Base-by-base conservation (phyloP, 2,113 vertebrate genomes). In the Apus apus region DNA sequence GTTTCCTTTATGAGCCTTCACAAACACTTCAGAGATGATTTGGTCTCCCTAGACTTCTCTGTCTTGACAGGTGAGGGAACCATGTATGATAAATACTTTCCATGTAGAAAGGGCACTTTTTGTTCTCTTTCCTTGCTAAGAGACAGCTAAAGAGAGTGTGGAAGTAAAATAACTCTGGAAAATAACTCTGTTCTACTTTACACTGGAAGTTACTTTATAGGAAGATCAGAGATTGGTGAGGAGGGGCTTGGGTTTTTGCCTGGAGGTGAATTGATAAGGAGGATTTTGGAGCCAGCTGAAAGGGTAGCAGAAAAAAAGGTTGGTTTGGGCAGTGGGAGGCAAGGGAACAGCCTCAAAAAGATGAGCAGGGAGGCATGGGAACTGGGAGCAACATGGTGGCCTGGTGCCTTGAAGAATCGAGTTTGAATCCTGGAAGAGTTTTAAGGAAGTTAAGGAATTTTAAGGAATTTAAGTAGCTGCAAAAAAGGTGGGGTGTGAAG, bases 81-180 rank as follows among this genome's bases (percentile, higher is more conserved):
- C 10, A 17, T 11, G 15, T 43, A 2, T 30, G 46, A 46, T 60
- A 75, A 77, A n/a, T 77, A 18, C 18, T 71, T 88, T 19, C 65
- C 13, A 3, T 21, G 3, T 27, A 26, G 53, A 29, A 81, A 74
- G 40, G 34, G 18, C 48, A 26, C 13, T 0, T 0, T 62, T 78
- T 46, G 11, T 77, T 89, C 40, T 38, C 50, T 70, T 65, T 75
- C 22, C 61, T 53, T 86, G 53, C 65, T 48, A 19, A 85, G 87
- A 75, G 54, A 68, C 74, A 38, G 32, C 29, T 58, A 12, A 60
- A 73, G 73, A 65, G 43, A 6, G 2, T 13, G 19, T 87, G 77
- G 19, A 87, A 86, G 22, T 40, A 12, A 34, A 46, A 46, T 45
- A 23, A 29, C 56, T 72, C 46, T 53, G 60, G 53, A 51, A 83